Evolutionary conservation across 2,888 invertebrate genomes (phyloP).

Genomic region (Drosophila multiciliata): DNA sequence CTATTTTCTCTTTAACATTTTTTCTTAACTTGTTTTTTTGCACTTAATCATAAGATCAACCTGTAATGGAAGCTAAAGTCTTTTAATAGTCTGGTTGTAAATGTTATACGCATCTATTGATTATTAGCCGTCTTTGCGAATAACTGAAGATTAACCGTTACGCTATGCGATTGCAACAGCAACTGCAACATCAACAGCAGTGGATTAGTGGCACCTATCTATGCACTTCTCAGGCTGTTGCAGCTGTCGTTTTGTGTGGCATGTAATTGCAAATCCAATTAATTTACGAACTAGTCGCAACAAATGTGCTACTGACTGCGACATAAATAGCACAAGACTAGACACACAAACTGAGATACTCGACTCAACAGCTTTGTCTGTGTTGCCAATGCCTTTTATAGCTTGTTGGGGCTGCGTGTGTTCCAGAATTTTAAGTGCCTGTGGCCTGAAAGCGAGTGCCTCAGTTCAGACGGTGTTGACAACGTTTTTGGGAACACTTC

Average conservation of each 20-base stretch:
- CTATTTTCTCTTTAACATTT: neutral
- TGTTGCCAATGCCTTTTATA: conserved; percentile 38
- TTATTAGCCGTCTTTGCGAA: conserved; percentile 22
- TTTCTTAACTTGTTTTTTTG: neutral
- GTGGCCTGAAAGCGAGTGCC: conserved; percentile 16
- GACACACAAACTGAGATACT: conserved; percentile 29
- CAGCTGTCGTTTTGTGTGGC: conserved; percentile 40
- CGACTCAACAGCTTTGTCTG: neutral
- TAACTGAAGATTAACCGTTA: conserved; percentile 12
- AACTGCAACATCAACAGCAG: conserved; percentile 5
- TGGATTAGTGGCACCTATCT: conserved; percentile 47
- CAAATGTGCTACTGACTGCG: conserved; percentile 78
- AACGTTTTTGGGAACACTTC: conserved; percentile 35
- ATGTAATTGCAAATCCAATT: conserved; percentile 82
- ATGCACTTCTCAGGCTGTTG: conserved; percentile 32
- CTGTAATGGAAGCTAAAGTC: neutral
- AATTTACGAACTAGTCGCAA: conserved; percentile 76
- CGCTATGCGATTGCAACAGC: conserved; percentile 13
- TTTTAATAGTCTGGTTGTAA: neutral
- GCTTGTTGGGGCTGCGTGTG: conserved; percentile 37
- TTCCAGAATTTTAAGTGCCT: conserved; percentile 57
- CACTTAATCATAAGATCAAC: neutral
- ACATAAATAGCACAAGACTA: conserved; percentile 74
- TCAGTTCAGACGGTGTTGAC: conserved; percentile 15
- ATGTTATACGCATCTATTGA: conserved; percentile 1